A percentile compares a stretch with the other conserved stretches of the same genome.
Conservation (phyloP, 2,797 vertebrate species). For the Streptopelia turtur region DNA sequence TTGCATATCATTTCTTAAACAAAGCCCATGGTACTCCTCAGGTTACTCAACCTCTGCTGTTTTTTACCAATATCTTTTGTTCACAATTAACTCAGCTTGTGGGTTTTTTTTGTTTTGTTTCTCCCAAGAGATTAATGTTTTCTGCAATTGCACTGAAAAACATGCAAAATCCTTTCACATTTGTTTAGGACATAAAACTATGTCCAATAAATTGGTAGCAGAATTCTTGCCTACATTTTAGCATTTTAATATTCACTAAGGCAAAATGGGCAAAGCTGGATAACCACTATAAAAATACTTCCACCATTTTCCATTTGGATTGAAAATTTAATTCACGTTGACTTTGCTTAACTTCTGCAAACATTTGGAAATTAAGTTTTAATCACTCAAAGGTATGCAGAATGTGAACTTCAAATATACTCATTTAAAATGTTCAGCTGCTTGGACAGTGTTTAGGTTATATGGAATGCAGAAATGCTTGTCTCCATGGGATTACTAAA, state of each 20-base stretch:
- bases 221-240: not conserved
- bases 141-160: not conserved
- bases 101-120: not conserved
- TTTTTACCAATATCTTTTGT: not conserved
- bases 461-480: not conserved
- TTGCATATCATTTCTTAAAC: not conserved
- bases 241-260: not conserved
- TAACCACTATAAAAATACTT: not conserved
- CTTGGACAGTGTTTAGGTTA: not conserved
- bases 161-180: not conserved
- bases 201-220: not conserved
- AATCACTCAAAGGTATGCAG: not conserved
- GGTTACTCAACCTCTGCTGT: not conserved
- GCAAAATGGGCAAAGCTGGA: not conserved
- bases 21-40: not conserved
- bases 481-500: not conserved
- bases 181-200: not conserved
- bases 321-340: not conserved
- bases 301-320: not conserved
- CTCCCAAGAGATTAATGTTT: not conserved
- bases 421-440: not conserved
- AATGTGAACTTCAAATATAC: not conserved
- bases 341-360: conserved; percentile 7
- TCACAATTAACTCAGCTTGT: not conserved
- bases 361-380: not conserved